Conservation (phyloP, 2,113 vertebrate species). For the Raja brachyura region DNA sequence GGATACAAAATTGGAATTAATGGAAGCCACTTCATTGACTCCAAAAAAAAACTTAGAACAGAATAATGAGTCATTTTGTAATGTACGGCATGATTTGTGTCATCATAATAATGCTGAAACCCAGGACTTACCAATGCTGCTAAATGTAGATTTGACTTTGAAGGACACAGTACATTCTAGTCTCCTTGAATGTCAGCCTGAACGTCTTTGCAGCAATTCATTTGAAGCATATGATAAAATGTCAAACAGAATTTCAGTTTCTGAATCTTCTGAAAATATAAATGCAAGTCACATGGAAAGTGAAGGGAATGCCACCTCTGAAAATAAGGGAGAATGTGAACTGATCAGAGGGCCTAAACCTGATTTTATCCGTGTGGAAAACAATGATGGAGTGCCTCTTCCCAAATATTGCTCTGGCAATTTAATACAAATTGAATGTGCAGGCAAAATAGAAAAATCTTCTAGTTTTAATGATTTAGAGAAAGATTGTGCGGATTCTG, state of each 20-base stretch:
- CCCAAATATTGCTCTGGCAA: background rate
- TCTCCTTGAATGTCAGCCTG: background rate
- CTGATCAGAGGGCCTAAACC: background rate
- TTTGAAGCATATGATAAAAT: background rate
- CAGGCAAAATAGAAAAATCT: background rate
- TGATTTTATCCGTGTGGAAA: background rate
- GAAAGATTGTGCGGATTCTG: background rate
- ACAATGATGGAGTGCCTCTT: background rate
- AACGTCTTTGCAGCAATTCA: background rate
- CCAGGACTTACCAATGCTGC: background rate
- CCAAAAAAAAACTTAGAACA: background rate
- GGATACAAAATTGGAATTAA: background rate
- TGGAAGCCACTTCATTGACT: background rate
- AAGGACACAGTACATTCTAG: background rate
- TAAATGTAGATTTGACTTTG: background rate
- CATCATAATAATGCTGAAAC: background rate
- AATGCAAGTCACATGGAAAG: background rate
- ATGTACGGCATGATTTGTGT: background rate
- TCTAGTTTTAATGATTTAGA: background rate
- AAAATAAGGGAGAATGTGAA: conserved; percentile 8
- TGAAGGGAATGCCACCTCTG: background rate
- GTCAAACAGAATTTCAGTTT: background rate
- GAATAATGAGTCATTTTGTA: background rate
- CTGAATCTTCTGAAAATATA: background rate
- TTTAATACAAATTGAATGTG: background rate